Percentiles rank a stretch among this genome's conserved stretches.
phyloP scores from a whole-genome alignment of 2,113 vertebrate genomes.

The Eretmochelys imbricata region DNA sequence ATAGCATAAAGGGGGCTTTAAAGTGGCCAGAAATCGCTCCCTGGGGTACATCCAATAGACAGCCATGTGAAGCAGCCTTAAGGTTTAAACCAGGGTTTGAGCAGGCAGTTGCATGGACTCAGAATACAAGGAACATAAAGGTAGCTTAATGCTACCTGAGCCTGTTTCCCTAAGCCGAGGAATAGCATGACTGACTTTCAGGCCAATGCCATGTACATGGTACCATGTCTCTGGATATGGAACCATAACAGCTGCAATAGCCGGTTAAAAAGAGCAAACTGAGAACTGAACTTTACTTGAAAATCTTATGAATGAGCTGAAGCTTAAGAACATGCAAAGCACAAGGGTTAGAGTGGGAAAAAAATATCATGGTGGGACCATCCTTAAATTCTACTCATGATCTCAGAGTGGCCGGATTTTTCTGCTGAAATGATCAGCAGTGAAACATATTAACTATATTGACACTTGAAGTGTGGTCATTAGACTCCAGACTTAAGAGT shows the following conservation, averaged over 20 bases:
- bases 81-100: neutral
- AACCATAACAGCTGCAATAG: neutral
- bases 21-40: neutral
- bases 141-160: neutral
- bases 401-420: neutral
- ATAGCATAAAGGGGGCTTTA: neutral
- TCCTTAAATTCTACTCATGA: neutral
- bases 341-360: neutral
- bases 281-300: neutral
- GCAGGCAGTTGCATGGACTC: neutral
- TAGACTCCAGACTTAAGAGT: neutral
- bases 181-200: neutral
- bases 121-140: neutral
- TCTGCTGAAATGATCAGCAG: neutral
- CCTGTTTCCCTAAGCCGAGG: neutral
- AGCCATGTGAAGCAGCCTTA: neutral
- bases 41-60: neutral
- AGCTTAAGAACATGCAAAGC: neutral
- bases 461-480: neutral
- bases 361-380: neutral
- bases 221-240: neutral
- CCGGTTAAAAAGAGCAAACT: neutral
- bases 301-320: neutral
- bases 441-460: neutral
- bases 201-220: neutral